Percentiles rank a stretch among this genome's conserved stretches.
Conservation (phyloP, 2,113 vertebrate species). For the Platysternon megacephalum region DNA sequence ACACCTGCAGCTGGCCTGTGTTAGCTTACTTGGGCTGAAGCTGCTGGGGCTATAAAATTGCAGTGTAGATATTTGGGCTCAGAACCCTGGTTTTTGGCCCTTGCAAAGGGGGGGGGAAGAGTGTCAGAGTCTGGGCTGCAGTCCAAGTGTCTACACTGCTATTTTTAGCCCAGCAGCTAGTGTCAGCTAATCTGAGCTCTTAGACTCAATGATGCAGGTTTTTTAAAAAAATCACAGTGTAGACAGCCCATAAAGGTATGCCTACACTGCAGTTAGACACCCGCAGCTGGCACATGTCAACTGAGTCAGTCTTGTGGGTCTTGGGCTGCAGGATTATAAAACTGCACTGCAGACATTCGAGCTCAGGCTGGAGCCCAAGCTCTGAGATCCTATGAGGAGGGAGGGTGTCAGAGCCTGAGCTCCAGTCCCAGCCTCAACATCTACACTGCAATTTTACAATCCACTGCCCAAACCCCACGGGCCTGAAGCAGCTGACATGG, state of each 20-base stretch:
- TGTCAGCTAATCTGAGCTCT: background rate
- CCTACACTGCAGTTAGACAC: no score
- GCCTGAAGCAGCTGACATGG: no score
- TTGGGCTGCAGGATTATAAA: no score
- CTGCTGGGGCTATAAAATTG: background rate
- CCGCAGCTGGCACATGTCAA: no score
- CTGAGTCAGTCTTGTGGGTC: no score
- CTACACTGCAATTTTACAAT: no score
- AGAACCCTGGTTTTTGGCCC: background rate
- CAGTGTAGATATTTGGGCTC: background rate
- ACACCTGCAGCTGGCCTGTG: background rate
- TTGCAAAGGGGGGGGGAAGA: background rate
- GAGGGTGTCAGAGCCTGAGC: no score
- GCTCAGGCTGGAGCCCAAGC: no score
- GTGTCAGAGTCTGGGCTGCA: background rate
- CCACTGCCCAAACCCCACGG: no score
- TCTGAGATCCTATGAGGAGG: no score
- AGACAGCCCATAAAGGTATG: background rate
- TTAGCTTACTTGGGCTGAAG: background rate
- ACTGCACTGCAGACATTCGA: no score
- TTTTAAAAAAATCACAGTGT: background rate
- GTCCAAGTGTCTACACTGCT: background rate
- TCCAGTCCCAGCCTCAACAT: no score
- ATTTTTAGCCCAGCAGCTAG: background rate
- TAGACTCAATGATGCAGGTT: background rate